Conservation (phyloP, 2,113 vertebrate species). For the Corythoichthys intestinalis region DNA sequence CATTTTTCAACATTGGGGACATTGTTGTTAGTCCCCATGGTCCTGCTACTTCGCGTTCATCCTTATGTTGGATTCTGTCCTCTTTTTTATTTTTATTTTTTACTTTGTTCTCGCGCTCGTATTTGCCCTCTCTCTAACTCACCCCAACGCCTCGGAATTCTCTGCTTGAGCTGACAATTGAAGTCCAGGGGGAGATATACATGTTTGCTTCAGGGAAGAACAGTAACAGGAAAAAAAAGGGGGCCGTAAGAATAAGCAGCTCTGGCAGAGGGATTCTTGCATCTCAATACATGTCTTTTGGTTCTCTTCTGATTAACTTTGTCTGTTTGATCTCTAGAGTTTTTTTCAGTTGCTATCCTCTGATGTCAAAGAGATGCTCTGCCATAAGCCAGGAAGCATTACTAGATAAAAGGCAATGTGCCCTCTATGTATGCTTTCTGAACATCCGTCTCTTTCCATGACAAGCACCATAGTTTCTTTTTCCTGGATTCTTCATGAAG, state of each 20-base stretch:
- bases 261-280: conserved; percentile 39
- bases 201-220: conserved; percentile 55
- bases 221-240: conserved; percentile 29
- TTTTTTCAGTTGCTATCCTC: conserved; percentile 52
- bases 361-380: conserved; percentile 54
- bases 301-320: conserved; percentile 70
- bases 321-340: conserved; percentile 71
- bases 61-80: conserved; percentile 72
- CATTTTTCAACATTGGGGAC: conserved; percentile 46
- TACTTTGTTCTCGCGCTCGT: not conserved
- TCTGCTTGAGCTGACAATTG: conserved; percentile 63
- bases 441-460: conserved; percentile 48
- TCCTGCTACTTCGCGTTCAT: conserved; percentile 67
- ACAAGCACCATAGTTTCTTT: conserved; percentile 19
- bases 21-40: conserved; percentile 66
- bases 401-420: conserved; percentile 63
- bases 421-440: conserved; percentile 56
- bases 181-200: conserved; percentile 62
- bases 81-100: conserved; percentile 40
- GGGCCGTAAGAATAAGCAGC: conserved; percentile 40
- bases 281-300: conserved; percentile 57
- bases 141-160: conserved; percentile 37
- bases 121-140: conserved; percentile 4
- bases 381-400: conserved; percentile 50
- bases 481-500: conserved; percentile 18